Percentiles rank a stretch among this genome's conserved stretches.
These are phyloP conservation scores for Physeter macrocephalus DNA, from an alignment of 2,113 vertebrate genomes.

Conservation along the genomic window DNA sequence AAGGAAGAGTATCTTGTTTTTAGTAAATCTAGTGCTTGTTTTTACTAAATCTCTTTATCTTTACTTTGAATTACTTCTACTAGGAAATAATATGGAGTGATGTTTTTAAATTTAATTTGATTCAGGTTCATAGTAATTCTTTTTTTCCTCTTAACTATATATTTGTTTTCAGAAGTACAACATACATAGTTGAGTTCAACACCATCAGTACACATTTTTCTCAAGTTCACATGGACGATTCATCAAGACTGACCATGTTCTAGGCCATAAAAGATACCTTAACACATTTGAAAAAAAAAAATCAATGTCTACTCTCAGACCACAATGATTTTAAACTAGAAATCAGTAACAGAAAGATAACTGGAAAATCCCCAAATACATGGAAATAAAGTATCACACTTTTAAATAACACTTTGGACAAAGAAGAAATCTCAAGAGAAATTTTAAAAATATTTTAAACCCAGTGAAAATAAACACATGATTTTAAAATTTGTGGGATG, in stretches of 20 bases:
- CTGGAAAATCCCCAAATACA: neutral
- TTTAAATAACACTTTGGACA: neutral
- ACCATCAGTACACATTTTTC: neutral
- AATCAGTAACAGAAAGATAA: neutral
- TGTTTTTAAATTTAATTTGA: neutral
- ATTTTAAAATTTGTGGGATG: neutral
- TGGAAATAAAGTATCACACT: neutral
- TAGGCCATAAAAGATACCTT: neutral
- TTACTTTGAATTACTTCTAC: neutral
- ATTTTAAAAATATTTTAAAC: neutral
- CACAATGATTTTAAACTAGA: neutral
- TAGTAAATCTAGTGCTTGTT: neutral
- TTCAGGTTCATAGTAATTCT: neutral
- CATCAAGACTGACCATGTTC: too few species aligned
- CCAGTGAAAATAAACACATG: neutral
- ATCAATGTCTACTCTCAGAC: neutral
- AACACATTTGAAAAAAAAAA: neutral
- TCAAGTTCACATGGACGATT: neutral
- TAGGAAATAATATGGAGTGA: neutral
- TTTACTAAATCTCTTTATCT: neutral
- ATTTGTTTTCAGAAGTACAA: neutral
- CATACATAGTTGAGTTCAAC: neutral
- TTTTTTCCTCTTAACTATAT: neutral
- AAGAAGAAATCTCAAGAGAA: neutral
- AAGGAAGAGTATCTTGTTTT: neutral